phyloP scores from a whole-genome alignment of 1,140 invertebrate species.

The Brachionus rubens region DNA sequence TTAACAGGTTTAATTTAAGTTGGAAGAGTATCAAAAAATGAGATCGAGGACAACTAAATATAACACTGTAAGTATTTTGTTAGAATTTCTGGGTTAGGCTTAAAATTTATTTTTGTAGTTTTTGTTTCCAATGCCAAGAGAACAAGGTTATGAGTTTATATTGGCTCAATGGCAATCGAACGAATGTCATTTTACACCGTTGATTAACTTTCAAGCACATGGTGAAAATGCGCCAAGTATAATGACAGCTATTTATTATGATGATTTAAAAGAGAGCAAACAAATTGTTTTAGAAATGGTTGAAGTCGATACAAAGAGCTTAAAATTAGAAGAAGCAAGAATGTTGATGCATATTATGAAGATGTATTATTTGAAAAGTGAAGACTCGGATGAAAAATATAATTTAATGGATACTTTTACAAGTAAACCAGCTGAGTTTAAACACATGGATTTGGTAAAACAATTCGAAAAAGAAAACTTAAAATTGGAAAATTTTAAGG shows the following conservation, averaged over 20 bases:
- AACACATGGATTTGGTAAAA: conserved; percentile 34
- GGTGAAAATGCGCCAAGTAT: conserved; percentile 38
- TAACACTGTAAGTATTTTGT: conserved; percentile 25
- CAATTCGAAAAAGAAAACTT: conserved; percentile 28
- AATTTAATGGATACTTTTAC: not conserved
- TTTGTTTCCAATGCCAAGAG: conserved; percentile 39
- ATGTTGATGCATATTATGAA: conserved; percentile 28
- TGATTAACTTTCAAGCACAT: conserved; percentile 42
- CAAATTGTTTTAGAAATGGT: conserved; percentile 31
- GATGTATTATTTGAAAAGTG: conserved; percentile 15
- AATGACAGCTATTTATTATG: conserved; percentile 35
- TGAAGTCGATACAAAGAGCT: not conserved
- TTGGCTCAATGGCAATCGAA: conserved; percentile 28
- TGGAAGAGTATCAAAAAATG: conserved; percentile 13
- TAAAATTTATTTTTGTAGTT: conserved; percentile 1
- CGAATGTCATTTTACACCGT: conserved; percentile 41
- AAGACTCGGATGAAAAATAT: conserved; percentile 11
- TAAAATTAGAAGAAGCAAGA: conserved; percentile 36
- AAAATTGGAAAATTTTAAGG: conserved; percentile 22
- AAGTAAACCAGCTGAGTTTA: not conserved
- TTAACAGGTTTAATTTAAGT: not conserved
- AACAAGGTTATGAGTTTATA: conserved; percentile 39
- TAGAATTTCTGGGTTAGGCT: not conserved
- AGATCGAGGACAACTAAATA: not conserved
- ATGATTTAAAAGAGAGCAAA: conserved; percentile 39